phyloP scores from a whole-genome alignment of 2,797 vertebrate genomes.

The Synaphobranchus kaupii region DNA sequence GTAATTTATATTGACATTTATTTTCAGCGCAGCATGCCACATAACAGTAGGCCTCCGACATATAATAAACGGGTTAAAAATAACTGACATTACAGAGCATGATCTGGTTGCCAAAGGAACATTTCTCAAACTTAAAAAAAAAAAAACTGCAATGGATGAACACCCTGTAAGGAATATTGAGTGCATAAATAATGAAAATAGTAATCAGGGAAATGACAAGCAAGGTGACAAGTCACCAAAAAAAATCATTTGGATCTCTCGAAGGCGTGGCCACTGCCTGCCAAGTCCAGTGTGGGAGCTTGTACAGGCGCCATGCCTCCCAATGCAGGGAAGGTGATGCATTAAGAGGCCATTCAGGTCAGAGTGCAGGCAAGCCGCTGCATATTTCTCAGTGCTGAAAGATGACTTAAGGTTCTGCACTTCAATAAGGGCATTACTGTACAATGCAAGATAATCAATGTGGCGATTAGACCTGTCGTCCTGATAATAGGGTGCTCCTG shows the following conservation, averaged over 20 bases:
- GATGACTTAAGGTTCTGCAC: background rate
- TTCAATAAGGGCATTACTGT: background rate
- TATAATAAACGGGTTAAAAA: background rate
- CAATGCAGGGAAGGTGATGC: background rate
- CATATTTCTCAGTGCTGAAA: background rate
- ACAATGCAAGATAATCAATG: background rate
- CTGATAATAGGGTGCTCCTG: background rate
- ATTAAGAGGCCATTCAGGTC: background rate
- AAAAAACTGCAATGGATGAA: background rate
- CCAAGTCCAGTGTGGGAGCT: background rate
- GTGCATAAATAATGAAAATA: background rate
- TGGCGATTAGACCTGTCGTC: background rate
- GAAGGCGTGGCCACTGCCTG: background rate
- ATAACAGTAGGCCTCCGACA: background rate
- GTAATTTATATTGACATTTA: background rate
- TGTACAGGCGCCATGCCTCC: background rate
- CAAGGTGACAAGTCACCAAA: background rate
- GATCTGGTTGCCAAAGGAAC: background rate
- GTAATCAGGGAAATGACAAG: background rate
- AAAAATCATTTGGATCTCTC: background rate
- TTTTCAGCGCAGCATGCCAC: background rate
- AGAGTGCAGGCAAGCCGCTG: background rate
- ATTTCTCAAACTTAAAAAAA: background rate
- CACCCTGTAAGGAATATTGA: background rate
- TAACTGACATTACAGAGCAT: background rate